phyloP scores from a whole-genome alignment of 2,113 vertebrate species.

The Dunckerocampus dactyliophorus region DNA sequence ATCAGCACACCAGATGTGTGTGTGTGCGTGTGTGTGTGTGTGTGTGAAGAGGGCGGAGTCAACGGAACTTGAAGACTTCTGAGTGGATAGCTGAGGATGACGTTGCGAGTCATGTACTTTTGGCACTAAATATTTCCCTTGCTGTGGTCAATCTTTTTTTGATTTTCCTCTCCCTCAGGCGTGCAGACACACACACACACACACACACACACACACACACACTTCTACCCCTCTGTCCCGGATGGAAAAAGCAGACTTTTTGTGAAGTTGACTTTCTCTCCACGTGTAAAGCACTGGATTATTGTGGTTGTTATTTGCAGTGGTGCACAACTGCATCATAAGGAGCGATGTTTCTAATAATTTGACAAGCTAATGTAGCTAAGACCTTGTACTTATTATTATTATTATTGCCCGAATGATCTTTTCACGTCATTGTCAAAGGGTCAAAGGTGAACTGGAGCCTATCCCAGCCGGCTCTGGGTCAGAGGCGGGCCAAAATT shows the following conservation, averaged over 20 bases:
- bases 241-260: constrained; percentile 36
- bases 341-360: too few relatives aligned
- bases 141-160: not conserved
- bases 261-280: not conserved
- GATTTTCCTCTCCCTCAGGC: not conserved
- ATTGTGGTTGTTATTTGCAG: too few relatives aligned
- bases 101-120: constrained; percentile 7
- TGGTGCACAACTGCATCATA: too few relatives aligned
- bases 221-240: not conserved
- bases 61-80: constrained; percentile 10
- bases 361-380: too few relatives aligned
- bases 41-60: constrained; percentile 3
- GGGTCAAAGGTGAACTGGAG: too few relatives aligned
- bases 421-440: too few relatives aligned
- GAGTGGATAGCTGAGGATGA: constrained; percentile 21
- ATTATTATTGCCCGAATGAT: too few relatives aligned
- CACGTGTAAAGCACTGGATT: not conserved
- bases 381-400: too few relatives aligned
- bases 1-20: constrained; percentile 34
- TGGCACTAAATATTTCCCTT: not conserved
- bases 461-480: too few relatives aligned
- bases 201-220: constrained; percentile 3
- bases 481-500: too few relatives aligned
- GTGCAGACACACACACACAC: constrained; percentile 6
- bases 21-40: not conserved